Base-by-base conservation (phyloP, 2,797 vertebrate species). In the Alauda arvensis region DNA sequence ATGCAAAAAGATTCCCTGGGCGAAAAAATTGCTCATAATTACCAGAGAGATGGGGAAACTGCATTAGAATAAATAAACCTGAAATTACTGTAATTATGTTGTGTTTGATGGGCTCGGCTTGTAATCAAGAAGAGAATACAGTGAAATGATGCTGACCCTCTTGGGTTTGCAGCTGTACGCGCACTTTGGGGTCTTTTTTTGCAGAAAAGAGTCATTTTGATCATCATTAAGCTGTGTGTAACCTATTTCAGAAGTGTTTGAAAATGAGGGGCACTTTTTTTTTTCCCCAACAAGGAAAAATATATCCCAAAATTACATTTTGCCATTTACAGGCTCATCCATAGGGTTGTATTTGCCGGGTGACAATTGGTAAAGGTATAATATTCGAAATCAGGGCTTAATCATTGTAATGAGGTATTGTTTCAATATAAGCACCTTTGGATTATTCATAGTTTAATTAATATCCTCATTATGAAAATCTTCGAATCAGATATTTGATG, bases 1-100 rank as follows among this genome's bases (percentile, higher is more conserved):
- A 98, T 97, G 97, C 97, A 98, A 98, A 99, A 99, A 99, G 98
- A 99, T 99, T 99, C 98, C 98, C 97, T 97, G 98, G 98, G 98
- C 97, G 98, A 98, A 98, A 98, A 99, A 99, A 99, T 98, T 98
- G 98, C 98, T 99, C 98, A 99, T 99, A 99, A 99, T 99, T 99
- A 99, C 99, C 98, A 98, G 98, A 98, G 98, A 99, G 99, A 99
- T 99, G 98, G 99, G 97, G 98, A 99, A 99, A 99, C 99, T 99
- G 98, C 98, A 99, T 99, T 99, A 99, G 98, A 99, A 99, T 99
- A 99, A 99, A 99, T 99, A 99, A 99, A 99, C 98, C 98, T 98
- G 98, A 99, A 99, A 99, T 99, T 98, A 99, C 99, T 99, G 98
- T 99, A 99, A 99, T 99, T 99, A 99, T 98, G 98, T 97, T 98